Percentiles rank a stretch among this genome's conserved stretches.
These are phyloP conservation scores for Calliphora vicina DNA, from an alignment of 1,140 invertebrate genomes.

Conservation along the genomic window DNA sequence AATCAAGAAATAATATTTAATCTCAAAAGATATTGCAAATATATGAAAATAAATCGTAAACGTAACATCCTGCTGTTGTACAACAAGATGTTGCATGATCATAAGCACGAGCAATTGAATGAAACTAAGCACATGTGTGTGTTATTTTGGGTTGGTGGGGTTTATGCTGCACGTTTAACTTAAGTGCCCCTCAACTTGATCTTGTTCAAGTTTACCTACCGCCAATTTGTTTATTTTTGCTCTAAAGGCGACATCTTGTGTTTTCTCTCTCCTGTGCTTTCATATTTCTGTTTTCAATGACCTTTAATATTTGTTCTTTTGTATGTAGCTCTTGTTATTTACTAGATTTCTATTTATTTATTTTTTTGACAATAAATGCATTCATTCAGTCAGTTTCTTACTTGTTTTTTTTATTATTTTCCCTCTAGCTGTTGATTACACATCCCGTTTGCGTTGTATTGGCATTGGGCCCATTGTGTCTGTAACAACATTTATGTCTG, in stretches of 20 bases:
- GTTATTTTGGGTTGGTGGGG: neutral
- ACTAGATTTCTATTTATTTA: neutral
- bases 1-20: neutral
- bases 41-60: neutral
- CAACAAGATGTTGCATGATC: neutral
- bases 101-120: neutral
- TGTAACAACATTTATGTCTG: slow-evolving; percentile 25
- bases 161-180: neutral
- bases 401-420: no score
- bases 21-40: neutral
- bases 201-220: neutral
- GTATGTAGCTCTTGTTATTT: neutral
- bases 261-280: neutral
- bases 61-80: slow-evolving; percentile 7
- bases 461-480: slow-evolving; percentile 33
- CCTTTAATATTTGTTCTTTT: slow-evolving; percentile 5
- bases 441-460: neutral
- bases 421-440: neutral
- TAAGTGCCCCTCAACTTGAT: neutral
- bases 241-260: neutral
- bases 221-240: no score
- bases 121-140: neutral
- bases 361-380: neutral
- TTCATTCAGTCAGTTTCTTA: neutral
- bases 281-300: neutral